A percentile compares a stretch with the other conserved stretches of the same genome.
These are phyloP conservation scores for Acanthiza pusilla DNA, from an alignment of 2,797 vertebrate genomes.

Conservation along the genomic window DNA sequence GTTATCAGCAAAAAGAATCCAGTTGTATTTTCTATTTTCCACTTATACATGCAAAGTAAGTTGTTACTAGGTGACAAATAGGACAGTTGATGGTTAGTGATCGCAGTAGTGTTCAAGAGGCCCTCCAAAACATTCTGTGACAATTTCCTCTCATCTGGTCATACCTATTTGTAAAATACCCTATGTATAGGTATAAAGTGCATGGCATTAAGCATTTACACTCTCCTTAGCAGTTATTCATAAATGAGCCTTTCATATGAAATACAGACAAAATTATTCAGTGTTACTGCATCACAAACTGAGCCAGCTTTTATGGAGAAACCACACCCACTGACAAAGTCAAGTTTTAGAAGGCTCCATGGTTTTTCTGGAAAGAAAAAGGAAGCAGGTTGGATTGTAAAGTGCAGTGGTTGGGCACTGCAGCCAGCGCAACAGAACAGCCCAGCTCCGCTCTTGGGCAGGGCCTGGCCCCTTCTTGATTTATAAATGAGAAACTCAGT, in stretches of 20 bases:
- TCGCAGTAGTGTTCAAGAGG: neutral
- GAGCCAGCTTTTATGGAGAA: neutral
- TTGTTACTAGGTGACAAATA: neutral
- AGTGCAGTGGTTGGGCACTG: accelerated
- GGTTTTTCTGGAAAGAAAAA: neutral
- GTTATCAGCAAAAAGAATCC: neutral
- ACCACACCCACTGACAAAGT: neutral
- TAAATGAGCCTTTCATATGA: neutral
- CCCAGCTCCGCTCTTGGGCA: neutral
- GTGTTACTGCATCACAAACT: neutral
- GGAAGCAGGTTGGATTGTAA: neutral
- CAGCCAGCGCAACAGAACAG: neutral
- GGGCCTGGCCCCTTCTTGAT: neutral
- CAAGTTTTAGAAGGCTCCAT: neutral
- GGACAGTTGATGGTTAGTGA: neutral
- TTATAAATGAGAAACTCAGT: neutral
- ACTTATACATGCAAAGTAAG: neutral
- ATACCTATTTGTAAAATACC: neutral
- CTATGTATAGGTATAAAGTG: neutral
- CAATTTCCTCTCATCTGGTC: neutral
- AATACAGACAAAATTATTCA: neutral
- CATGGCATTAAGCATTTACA: neutral
- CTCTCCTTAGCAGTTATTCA: neutral
- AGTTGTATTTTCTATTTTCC: neutral
- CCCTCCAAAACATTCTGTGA: neutral